Evolutionary conservation across 2,113 vertebrate species (phyloP), one percentile per base, ranked within the genome.

Genomic region (Scopus umbretta): DNA sequence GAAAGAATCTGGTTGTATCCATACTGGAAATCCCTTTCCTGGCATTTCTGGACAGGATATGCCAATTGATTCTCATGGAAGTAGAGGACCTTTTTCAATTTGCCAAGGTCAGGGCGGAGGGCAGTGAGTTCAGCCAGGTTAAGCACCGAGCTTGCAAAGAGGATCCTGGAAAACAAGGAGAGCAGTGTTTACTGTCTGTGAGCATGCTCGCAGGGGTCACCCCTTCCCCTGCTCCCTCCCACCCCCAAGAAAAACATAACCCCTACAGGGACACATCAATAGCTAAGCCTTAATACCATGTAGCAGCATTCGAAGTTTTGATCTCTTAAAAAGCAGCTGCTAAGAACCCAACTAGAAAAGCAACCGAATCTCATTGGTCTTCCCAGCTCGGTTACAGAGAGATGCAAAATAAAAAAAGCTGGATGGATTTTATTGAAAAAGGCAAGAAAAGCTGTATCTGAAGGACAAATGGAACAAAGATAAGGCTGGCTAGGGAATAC

Each of bases 11-110:
- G 99, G 98, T 99, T 99, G 98, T 99, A 99, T 87, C 99, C 99
- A 19, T 99, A 99, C 80, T 99, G 99, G 97, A 99, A 99, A 98
- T 99, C 99, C 95, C 99, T 98, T 72, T 99, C 98, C 96, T 99
- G 99, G 97, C 96, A 98, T 96, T 98, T 99, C 96, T 98, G 99
- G 94, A 99, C 98, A 56, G 99, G 99, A 97, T 99, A 99, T 10
- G 97, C 97, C 98, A 99, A 97, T 95, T 99, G 99, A 98, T 99
- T 99, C 97, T 99, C 99, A 25, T 99, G 99, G 98, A 99, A 99
- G 97, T 99, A 99, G 84, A 99, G 98, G 76, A 99, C 96, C 98
- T 99, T 99, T 98, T 98, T 99, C 94, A 98, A 97, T 97, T 98
- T 98, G 83, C 98, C 98, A 97, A 99, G 98, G 98, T 99, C 98